A percentile compares a stretch with the other conserved stretches of the same genome.
These are phyloP conservation scores for Papilio glaucus DNA, from an alignment of 1,140 invertebrate species.

Conservation along the genomic window DNA sequence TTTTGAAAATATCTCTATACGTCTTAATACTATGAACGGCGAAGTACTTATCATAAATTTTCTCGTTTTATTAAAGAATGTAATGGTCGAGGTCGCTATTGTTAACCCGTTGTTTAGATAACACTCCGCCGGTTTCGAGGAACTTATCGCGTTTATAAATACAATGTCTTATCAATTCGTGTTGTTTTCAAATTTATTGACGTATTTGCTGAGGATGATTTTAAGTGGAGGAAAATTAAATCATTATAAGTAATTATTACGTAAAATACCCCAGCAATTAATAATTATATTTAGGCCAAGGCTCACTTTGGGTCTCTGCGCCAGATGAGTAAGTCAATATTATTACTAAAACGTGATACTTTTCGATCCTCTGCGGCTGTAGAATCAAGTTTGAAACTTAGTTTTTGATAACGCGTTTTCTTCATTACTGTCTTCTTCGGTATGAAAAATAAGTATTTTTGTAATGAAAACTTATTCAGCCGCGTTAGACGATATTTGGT, in stretches of 20 bases:
- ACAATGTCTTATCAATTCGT: neutral
- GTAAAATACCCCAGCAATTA: too few relatives aligned
- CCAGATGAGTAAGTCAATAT: neutral
- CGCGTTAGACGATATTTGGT: too few relatives aligned
- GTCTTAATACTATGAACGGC: neutral
- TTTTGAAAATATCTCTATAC: neutral
- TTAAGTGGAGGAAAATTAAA: neutral
- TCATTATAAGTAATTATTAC: too few relatives aligned
- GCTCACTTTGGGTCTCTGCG: too few relatives aligned
- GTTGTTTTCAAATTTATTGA: constrained; percentile 16
- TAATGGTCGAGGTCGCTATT: neutral
- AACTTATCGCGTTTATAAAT: constrained; percentile 24
- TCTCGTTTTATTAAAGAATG: constrained; percentile 8
- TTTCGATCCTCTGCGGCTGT: too few relatives aligned
- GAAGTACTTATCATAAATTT: neutral
- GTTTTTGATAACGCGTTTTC: too few relatives aligned
- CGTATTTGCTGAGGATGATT: neutral
- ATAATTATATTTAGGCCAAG: too few relatives aligned
- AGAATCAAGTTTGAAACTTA: too few relatives aligned
- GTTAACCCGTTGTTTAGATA: constrained; percentile 23
- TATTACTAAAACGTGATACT: neutral
- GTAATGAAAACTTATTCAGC: too few relatives aligned
- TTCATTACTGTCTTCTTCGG: too few relatives aligned
- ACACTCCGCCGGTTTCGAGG: neutral
- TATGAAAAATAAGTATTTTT: too few relatives aligned